These are phyloP conservation scores for Gobio occitaniae DNA, from an alignment of 2,797 vertebrate species.

Conservation along the genomic window DNA sequence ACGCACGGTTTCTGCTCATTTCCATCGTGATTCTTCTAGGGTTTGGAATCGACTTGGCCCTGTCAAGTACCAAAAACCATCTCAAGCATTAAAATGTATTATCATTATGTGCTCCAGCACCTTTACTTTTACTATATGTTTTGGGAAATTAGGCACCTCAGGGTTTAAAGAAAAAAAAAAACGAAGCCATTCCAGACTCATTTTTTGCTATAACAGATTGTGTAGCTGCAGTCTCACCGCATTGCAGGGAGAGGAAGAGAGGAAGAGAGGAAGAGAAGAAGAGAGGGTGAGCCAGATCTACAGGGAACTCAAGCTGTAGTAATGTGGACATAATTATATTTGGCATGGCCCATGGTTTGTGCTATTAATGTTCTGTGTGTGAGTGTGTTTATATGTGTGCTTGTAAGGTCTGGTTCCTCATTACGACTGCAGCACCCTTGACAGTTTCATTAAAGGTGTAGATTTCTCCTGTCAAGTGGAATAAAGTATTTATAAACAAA, in stretches of 20 bases:
- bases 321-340: conserved; percentile 77
- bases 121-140: conserved; percentile 6
- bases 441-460: conserved; percentile 77
- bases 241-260: conserved; percentile 50
- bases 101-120: conserved; percentile 8
- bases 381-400: conserved; percentile 13
- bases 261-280: background rate
- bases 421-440: conserved; percentile 72
- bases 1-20: background rate
- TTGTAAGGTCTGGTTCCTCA: conserved; percentile 71
- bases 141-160: background rate
- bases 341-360: conserved; percentile 68
- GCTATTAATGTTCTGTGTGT: conserved; percentile 42
- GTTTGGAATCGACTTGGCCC: background rate
- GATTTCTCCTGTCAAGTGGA: conserved; percentile 66
- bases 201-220: conserved; percentile 49
- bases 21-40: background rate
- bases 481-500: conserved; percentile 76
- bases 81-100: background rate
- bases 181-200: conserved; percentile 34
- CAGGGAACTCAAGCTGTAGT: conserved; percentile 59
- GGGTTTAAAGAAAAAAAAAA: conserved; percentile 26
- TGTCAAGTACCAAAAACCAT: conserved; percentile 14
- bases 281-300: conserved; percentile 34
- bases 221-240: conserved; percentile 45